Percentiles rank a stretch among this genome's conserved stretches.
These are phyloP conservation scores for Epinotia demarniana DNA, from an alignment of 2,888 invertebrate genomes.

Conservation along the genomic window DNA sequence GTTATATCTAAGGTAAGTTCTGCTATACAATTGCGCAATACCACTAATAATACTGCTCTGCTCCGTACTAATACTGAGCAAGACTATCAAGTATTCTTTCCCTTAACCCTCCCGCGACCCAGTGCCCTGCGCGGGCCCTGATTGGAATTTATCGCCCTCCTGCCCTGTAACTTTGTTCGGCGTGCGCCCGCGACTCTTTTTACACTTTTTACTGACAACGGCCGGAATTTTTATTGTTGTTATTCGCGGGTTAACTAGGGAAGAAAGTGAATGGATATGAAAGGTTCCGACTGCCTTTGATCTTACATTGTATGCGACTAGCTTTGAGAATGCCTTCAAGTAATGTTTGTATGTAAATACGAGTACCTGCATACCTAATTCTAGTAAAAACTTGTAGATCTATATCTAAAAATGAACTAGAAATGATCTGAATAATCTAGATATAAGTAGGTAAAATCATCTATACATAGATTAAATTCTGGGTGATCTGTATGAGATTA, in stretches of 20 bases:
- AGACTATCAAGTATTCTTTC: conserved; percentile 22
- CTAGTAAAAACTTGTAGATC: too few relatives aligned
- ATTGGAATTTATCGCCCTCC: conserved; percentile 79
- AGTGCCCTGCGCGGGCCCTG: conserved; percentile 74
- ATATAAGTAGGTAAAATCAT: too few relatives aligned
- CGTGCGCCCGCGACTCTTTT: conserved; percentile 55
- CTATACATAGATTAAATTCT: too few relatives aligned
- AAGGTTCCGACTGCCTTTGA: conserved; percentile 2
- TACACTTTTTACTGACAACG: conserved; percentile 45
- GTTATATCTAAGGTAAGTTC: too few relatives aligned
- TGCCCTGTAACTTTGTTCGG: conserved; percentile 64
- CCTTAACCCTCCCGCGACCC: conserved; percentile 67
- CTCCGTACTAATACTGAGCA: background rate
- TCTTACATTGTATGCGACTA: background rate
- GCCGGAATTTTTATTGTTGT: conserved; percentile 39
- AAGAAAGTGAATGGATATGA: conserved; percentile 14
- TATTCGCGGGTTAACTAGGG: conserved; percentile 37
- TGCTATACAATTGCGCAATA: too few relatives aligned
- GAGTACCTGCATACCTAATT: background rate
- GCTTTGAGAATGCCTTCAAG: background rate
- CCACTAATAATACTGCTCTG: too few relatives aligned
- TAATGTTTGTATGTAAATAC: background rate
- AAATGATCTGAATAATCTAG: too few relatives aligned
- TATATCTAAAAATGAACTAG: too few relatives aligned
- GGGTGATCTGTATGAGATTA: too few relatives aligned